Percentiles rank a stretch among this genome's conserved stretches.
These are phyloP conservation scores for Thumatha senex DNA, from an alignment of 2,888 invertebrate genomes.

Conservation along the genomic window DNA sequence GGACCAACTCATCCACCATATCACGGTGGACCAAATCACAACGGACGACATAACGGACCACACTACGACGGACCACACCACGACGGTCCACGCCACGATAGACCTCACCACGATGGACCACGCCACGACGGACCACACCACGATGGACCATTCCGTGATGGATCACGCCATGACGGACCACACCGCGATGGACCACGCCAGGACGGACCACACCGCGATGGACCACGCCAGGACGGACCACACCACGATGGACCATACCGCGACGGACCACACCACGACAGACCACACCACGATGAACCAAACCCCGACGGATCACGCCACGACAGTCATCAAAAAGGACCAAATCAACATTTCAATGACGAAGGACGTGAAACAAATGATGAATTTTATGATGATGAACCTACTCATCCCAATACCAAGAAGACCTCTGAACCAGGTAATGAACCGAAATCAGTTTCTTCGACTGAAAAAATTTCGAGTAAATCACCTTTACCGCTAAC, in stretches of 20 bases:
- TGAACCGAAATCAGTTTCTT: no score
- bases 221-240: conserved; percentile 14
- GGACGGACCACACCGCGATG: conserved; percentile 8
- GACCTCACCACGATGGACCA: conserved; percentile 1
- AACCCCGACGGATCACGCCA: conserved; percentile 6
- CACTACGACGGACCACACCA: conserved; percentile 1
- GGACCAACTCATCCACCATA: not conserved
- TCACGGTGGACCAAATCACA: conserved; percentile 2
- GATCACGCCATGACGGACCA: not conserved
- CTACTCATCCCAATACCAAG: not conserved
- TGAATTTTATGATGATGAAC: not conserved
- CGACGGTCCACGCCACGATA: not conserved
- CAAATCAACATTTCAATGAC: not conserved
- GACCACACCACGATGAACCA: conserved; percentile 1
- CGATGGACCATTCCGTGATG: not conserved
- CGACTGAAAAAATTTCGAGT: no score
- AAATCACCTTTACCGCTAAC: no score
- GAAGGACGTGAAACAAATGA: not conserved
- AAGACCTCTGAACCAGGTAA: no score
- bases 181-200: not conserved
- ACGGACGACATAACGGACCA: conserved; percentile 16
- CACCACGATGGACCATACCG: conserved; percentile 10
- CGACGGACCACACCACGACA: not conserved
- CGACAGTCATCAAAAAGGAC: conserved; percentile 16
- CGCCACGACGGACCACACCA: not conserved